phyloP scores from a whole-genome alignment of 2,113 vertebrate genomes.

The Pteruthius melanotis region DNA sequence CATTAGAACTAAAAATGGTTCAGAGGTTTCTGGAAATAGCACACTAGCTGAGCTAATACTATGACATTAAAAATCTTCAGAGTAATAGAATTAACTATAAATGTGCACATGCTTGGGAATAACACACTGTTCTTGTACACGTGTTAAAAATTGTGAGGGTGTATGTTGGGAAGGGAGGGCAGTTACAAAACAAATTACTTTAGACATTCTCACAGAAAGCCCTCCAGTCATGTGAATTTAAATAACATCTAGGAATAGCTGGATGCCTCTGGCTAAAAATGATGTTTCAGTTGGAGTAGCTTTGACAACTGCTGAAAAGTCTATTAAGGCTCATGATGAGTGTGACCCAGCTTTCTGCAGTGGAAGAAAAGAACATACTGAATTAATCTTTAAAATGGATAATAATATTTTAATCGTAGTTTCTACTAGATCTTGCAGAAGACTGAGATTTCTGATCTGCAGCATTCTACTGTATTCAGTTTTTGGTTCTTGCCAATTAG shows the following conservation, averaged over 20 bases:
- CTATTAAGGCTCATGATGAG: background rate
- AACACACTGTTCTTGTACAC: background rate
- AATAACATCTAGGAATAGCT: slow-evolving; percentile 10
- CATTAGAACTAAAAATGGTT: background rate
- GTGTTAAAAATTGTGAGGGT: background rate
- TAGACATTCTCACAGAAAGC: slow-evolving; percentile 15
- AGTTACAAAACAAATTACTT: slow-evolving; percentile 2
- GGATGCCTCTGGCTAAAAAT: slow-evolving; percentile 12
- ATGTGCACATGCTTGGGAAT: background rate
- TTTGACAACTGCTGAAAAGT: slow-evolving; percentile 32
- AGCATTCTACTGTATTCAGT: background rate
- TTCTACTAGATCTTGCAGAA: background rate
- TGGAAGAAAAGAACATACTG: background rate
- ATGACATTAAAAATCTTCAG: background rate
- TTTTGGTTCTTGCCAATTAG: background rate
- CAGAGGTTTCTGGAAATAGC: background rate
- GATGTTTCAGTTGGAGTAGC: background rate
- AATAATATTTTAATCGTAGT: background rate
- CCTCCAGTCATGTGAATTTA: slow-evolving; percentile 9
- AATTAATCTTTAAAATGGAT: background rate
- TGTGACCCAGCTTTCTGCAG: background rate
- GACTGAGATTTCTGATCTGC: background rate
- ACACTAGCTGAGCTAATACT: background rate
- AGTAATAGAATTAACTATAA: background rate
- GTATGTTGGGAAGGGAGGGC: background rate